Conservation (phyloP, 1,140 invertebrate genomes). For the Drosophila tristis region DNA sequence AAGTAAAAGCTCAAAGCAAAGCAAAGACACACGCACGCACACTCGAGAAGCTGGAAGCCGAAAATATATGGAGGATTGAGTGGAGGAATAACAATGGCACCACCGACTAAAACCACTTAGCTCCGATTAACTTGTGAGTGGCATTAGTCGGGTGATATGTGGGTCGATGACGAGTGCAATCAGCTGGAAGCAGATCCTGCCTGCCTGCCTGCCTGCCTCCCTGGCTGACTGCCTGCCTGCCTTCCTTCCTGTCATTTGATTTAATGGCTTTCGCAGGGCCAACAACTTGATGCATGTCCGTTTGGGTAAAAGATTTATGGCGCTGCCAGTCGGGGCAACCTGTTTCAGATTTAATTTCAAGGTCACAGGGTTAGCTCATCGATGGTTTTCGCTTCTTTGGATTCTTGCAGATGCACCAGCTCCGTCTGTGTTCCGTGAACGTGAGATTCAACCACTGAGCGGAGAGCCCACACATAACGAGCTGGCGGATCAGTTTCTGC, state of each 20-base stretch:
- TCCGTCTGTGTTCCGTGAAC: conserved; percentile 73
- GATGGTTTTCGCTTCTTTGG: not conserved
- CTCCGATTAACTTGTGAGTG: conserved; percentile 71
- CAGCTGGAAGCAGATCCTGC: conserved; percentile 58
- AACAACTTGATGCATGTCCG: conserved; percentile 69
- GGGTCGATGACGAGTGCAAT: conserved; percentile 66
- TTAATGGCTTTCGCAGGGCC: conserved; percentile 53
- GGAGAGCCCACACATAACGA: conserved; percentile 84
- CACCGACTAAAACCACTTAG: conserved; percentile 66
- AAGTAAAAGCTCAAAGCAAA: conserved; percentile 48
- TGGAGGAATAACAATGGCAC: conserved; percentile 64
- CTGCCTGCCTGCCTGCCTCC: conserved; percentile 33
- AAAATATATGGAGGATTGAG: conserved; percentile 35
- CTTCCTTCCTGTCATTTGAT: conserved; percentile 63
- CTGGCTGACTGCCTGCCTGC: conserved; percentile 6
- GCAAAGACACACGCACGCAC: conserved; percentile 3
- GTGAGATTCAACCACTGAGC: conserved; percentile 55
- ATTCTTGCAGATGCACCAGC: conserved; percentile 28
- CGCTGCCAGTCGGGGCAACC: conserved; percentile 5
- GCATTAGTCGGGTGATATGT: conserved; percentile 5
- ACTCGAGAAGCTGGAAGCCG: conserved; percentile 15
- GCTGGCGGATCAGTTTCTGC: conserved; percentile 86
- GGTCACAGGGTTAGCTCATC: conserved; percentile 36
- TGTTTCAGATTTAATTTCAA: conserved; percentile 23
- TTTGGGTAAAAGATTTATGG: conserved; percentile 21